Evolutionary conservation across 2,113 vertebrate species (phyloP).

Genomic region (Garra rufa): DNA sequence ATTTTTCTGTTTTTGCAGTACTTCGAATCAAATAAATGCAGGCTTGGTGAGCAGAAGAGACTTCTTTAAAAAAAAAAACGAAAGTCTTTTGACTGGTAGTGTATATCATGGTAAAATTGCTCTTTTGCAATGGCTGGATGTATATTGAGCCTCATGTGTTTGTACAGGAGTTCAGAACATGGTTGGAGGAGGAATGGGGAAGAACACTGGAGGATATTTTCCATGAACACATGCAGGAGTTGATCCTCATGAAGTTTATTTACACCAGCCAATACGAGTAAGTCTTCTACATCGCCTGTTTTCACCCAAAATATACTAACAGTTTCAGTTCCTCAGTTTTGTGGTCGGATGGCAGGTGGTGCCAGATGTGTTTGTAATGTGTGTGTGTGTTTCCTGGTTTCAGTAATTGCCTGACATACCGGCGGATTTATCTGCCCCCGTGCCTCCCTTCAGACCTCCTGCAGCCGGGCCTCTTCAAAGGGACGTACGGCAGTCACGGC

Average conservation of each 20-base stretch:
- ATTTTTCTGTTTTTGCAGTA: no score
- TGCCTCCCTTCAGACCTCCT: constrained; percentile 84
- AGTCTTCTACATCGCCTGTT: constrained; percentile 56
- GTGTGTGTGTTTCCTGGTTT: constrained; percentile 27
- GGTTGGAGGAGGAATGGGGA: constrained; percentile 97
- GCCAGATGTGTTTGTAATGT: background rate
- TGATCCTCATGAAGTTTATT: constrained; percentile 99
- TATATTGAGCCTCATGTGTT: constrained; percentile 4
- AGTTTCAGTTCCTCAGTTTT: background rate
- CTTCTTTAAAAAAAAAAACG: no score
- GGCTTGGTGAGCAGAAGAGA: no score
- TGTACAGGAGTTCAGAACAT: constrained; percentile 93
- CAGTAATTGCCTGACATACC: constrained; percentile 98
- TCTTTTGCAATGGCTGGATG: background rate
- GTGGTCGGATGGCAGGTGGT: background rate
- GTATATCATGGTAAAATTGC: background rate
- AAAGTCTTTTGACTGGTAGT: no score
- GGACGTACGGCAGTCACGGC: constrained; percentile 96
- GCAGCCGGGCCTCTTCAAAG: constrained; percentile 94
- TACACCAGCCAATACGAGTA: constrained; percentile 99
- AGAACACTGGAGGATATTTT: constrained; percentile 97
- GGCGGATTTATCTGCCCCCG: constrained; percentile 95
- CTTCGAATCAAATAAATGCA: no score
- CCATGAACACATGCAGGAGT: constrained; percentile 98
- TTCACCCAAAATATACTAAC: background rate